Conservation (phyloP, 2,113 vertebrate genomes). For the Heterocephalus glaber region DNA sequence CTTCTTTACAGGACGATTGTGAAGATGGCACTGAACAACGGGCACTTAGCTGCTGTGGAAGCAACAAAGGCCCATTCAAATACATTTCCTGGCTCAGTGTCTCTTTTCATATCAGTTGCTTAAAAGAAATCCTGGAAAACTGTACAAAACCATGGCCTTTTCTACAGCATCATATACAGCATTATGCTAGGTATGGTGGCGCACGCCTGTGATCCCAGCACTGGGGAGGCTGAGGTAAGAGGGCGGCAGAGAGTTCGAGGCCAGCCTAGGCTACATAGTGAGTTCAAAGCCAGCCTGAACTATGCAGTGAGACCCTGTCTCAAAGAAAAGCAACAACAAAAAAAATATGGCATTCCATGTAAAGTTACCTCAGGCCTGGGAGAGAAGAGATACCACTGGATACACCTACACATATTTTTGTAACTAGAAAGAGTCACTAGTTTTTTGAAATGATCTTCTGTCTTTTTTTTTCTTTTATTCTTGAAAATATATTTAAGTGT, state of each 20-base stretch:
- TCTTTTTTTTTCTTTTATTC: conserved; percentile 58
- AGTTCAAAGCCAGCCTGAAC: not conserved
- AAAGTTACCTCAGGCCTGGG: not conserved
- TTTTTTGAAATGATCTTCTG: conserved; percentile 48
- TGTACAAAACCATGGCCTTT: not conserved
- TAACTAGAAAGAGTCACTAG: not conserved
- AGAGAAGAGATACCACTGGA: not conserved
- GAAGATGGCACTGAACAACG: not conserved
- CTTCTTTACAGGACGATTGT: not conserved
- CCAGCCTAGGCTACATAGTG: not conserved
- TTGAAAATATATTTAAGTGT: conserved; percentile 60
- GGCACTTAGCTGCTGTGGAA: not conserved
- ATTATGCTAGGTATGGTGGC: not conserved
- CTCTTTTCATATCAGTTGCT: not conserved
- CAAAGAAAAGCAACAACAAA: not conserved
- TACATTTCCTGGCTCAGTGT: not conserved
- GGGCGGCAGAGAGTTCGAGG: not conserved
- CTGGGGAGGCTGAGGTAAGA: not conserved
- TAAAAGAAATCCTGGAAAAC: not conserved
- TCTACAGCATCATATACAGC: not conserved
- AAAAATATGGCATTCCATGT: not conserved
- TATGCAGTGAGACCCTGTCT: not conserved
- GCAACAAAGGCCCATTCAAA: not conserved
- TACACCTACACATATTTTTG: not conserved
- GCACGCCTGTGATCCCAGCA: not conserved